These are phyloP conservation scores for Mamestra brassicae DNA, from an alignment of 2,888 invertebrate genomes.

Conservation along the genomic window DNA sequence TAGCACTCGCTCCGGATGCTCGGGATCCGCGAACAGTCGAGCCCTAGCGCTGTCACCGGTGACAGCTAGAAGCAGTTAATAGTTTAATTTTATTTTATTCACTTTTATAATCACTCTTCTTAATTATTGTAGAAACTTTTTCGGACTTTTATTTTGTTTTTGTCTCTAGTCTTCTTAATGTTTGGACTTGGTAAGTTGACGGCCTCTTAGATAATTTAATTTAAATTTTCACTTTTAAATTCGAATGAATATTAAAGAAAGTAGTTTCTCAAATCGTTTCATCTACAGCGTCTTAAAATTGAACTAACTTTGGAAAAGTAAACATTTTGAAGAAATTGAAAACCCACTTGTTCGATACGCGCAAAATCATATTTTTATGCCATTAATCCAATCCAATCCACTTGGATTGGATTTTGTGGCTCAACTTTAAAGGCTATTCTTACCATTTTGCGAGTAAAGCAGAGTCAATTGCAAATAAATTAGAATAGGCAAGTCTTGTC, in stretches of 20 bases:
- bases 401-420: background rate
- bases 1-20: background rate
- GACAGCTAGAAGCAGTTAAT: background rate
- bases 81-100: background rate
- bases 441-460: background rate
- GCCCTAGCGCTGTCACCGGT: background rate
- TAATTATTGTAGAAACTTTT: background rate
- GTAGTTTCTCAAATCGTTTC: too few relatives aligned
- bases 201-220: background rate
- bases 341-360: constrained; percentile 1
- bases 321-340: background rate
- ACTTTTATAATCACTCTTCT: background rate
- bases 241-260: background rate
- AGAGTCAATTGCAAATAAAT: background rate
- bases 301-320: background rate
- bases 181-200: constrained; percentile 18
- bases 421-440: background rate
- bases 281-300: background rate
- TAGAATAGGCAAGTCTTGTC: background rate
- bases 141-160: background rate
- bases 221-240: background rate
- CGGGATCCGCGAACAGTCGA: background rate
- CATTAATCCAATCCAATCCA: too few relatives aligned
- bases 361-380: background rate
- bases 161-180: background rate